These are phyloP conservation scores for Athalia circularis DNA, from an alignment of 2,888 invertebrate genomes.

Conservation along the genomic window DNA sequence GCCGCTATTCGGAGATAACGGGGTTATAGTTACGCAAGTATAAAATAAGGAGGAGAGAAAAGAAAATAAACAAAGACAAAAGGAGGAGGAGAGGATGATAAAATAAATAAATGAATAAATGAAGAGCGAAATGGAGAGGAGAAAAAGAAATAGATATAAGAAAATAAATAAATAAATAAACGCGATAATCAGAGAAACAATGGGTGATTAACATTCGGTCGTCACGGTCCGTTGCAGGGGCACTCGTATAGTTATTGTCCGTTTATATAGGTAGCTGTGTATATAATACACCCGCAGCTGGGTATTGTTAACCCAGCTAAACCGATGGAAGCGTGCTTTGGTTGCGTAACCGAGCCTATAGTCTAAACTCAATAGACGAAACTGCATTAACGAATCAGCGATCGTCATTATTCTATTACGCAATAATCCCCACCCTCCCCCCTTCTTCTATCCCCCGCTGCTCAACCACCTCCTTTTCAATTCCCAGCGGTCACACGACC, in stretches of 20 bases:
- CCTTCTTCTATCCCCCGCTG: too few species aligned
- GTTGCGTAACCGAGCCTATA: constrained; percentile 28
- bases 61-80: constrained; percentile 9
- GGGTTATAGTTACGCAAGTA: constrained; percentile 1
- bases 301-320: constrained; percentile 40
- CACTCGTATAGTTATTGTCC: constrained; percentile 18
- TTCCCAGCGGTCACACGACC: too few species aligned
- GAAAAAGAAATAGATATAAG: not conserved
- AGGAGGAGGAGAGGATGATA: not conserved
- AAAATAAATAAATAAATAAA: constrained; percentile 16
- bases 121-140: not conserved
- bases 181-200: constrained; percentile 38
- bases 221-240: constrained; percentile 40
- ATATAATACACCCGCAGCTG: constrained; percentile 25
- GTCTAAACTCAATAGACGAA: constrained; percentile 32
- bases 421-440: not conserved
- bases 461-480: too few species aligned
- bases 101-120: not conserved
- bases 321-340: constrained; percentile 33
- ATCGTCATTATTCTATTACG: constrained; percentile 29
- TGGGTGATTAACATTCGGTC: constrained; percentile 44
- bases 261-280: not conserved
- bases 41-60: constrained; percentile 22
- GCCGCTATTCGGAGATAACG: constrained; percentile 32
- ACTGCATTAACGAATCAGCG: constrained; percentile 25